These are phyloP conservation scores for Calyptommatus sinebrachiatus DNA, from an alignment of 2,113 vertebrate species.

Conservation along the genomic window DNA sequence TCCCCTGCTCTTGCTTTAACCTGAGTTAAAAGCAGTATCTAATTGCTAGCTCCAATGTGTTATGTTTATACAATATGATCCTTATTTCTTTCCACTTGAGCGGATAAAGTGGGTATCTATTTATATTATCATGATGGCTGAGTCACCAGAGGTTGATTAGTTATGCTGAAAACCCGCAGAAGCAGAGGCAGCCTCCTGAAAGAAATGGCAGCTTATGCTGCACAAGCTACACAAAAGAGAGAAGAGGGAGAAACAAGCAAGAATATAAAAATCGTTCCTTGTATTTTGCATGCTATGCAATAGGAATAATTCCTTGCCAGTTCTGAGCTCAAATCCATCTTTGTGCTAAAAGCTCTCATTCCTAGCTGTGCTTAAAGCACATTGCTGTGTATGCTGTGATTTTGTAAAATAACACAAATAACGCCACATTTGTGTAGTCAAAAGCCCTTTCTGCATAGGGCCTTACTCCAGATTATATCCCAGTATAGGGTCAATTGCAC, in stretches of 20 bases:
- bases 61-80: constrained; percentile 68
- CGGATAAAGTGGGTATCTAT: constrained; percentile 62
- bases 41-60: constrained; percentile 59
- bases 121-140: constrained; percentile 61
- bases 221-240: constrained; percentile 15
- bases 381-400: background rate
- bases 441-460: too few species aligned
- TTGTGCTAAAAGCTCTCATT: background rate
- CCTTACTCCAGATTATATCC: too few species aligned
- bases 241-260: background rate
- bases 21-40: constrained; percentile 53
- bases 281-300: background rate
- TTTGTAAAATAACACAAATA: background rate
- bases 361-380: background rate
- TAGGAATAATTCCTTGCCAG: background rate
- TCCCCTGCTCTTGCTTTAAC: constrained; percentile 46
- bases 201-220: constrained; percentile 44
- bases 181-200: constrained; percentile 46
- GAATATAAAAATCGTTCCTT: background rate
- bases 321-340: background rate
- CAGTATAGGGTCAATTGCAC: too few species aligned
- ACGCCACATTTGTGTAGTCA: too few species aligned
- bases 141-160: constrained; percentile 54
- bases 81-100: constrained; percentile 60
- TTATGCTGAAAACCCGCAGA: constrained; percentile 48